Conservation (phyloP, 2,888 invertebrate species). For the Pristionchus entomophagus region DNA sequence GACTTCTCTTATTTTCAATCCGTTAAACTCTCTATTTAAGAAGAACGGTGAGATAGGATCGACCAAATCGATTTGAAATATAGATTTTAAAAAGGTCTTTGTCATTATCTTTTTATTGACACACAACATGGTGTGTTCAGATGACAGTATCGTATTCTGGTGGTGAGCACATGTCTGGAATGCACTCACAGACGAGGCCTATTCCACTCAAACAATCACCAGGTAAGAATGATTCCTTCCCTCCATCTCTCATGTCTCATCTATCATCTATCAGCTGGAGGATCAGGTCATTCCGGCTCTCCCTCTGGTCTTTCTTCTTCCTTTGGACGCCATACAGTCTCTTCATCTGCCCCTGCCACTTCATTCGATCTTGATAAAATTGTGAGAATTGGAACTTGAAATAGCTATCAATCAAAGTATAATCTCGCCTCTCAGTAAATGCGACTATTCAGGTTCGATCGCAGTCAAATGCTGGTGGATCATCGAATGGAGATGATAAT, state of each 20-base stretch:
- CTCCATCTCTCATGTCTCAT: background rate
- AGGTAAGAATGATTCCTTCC: too few species aligned
- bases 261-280: slow-evolving; percentile 49
- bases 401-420: background rate
- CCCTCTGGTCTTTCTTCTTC: slow-evolving; percentile 54
- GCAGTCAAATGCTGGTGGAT: background rate
- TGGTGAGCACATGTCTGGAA: slow-evolving; percentile 64
- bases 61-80: background rate
- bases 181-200: slow-evolving; percentile 61
- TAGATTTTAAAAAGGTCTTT: too few species aligned
- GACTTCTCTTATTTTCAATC: slow-evolving; percentile 27
- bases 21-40: background rate
- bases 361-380: slow-evolving; percentile 72
- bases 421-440: background rate
- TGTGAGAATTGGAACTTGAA: slow-evolving; percentile 50
- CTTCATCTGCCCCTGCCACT: slow-evolving; percentile 72
- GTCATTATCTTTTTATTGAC: too few species aligned
- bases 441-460: background rate
- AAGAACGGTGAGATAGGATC: background rate
- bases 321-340: slow-evolving; percentile 64
- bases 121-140: slow-evolving; percentile 65
- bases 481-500: slow-evolving; percentile 48
- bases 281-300: slow-evolving; percentile 69
- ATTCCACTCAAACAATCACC: slow-evolving; percentile 59
- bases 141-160: slow-evolving; percentile 68